Conservation (phyloP, 2,797 vertebrate genomes). For the Apogon hyalosoma region DNA sequence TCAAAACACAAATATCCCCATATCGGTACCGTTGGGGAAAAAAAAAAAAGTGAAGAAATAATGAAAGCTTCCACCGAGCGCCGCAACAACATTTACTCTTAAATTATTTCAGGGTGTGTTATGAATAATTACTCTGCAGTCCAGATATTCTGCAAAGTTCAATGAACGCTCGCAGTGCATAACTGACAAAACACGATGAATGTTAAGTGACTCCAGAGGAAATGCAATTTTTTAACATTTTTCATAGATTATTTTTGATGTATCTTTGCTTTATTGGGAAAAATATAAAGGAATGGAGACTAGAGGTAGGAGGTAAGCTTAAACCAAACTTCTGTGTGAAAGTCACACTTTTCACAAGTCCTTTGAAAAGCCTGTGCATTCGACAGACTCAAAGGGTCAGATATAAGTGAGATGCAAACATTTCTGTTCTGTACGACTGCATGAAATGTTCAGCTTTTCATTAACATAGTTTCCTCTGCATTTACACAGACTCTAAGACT, state of each 20-base stretch:
- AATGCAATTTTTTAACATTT: neutral
- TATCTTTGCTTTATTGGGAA: neutral
- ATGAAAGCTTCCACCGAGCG: constrained; percentile 7
- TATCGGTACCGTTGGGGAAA: neutral
- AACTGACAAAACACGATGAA: neutral
- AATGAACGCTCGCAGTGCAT: neutral
- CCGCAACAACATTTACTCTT: constrained; percentile 1
- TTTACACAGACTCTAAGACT: no score
- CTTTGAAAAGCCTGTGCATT: no score
- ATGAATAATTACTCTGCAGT: neutral
- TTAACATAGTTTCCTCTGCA: no score
- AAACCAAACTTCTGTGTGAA: neutral
- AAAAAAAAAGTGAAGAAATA: neutral
- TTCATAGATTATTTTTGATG: neutral
- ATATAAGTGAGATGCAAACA: no score
- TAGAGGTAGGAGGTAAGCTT: neutral
- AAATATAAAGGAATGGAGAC: neutral
- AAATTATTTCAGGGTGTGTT: neutral
- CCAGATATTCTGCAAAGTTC: neutral
- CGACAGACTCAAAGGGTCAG: no score
- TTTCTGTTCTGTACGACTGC: no score
- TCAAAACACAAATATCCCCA: constrained; percentile 19
- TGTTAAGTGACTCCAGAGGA: neutral
- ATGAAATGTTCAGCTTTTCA: no score
- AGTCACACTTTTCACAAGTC: no score